Evolutionary conservation across 2,888 invertebrate genomes (phyloP).

Genomic region (Tipula helvola): DNA sequence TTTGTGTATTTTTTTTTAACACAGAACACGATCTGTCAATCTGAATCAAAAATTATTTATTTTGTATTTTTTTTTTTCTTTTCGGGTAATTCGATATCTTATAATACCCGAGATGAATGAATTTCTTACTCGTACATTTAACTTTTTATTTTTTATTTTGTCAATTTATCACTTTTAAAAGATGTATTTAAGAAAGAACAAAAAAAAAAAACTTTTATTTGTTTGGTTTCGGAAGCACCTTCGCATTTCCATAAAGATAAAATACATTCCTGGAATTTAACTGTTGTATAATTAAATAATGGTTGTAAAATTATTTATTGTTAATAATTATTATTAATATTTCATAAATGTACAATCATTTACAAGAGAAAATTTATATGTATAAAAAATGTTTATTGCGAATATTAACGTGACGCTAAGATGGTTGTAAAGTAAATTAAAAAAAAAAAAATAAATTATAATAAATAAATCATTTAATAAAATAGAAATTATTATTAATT

Average conservation of each 20-base stretch:
- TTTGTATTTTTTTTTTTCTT: neutral
- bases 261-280: neutral
- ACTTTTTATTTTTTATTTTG: neutral
- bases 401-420: neutral
- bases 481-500: neutral
- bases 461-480: neutral
- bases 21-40: neutral
- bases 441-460: neutral
- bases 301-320: neutral
- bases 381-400: neutral
- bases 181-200: neutral
- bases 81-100: neutral
- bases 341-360: neutral
- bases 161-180: neutral
- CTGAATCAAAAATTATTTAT: neutral
- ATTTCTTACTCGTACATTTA: neutral
- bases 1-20: neutral
- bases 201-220: neutral
- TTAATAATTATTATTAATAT: neutral
- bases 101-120: neutral
- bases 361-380: neutral
- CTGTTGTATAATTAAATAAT: neutral
- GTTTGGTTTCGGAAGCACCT: neutral
- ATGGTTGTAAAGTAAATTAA: neutral
- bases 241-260: neutral